These are phyloP conservation scores for Drosophila mimetica DNA, from an alignment of 2,888 invertebrate species.

Conservation along the genomic window DNA sequence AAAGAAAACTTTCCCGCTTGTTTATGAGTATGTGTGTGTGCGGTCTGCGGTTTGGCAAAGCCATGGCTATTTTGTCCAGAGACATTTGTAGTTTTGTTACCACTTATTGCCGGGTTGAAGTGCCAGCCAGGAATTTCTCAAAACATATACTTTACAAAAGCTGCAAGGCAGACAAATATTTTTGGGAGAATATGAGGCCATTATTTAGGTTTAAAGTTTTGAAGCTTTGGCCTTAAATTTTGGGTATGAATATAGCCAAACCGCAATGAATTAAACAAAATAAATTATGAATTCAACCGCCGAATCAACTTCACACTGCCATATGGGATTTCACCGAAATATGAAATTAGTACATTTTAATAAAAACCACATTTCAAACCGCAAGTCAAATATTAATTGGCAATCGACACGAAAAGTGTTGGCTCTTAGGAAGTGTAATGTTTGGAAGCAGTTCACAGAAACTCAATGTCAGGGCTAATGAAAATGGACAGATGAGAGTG, in stretches of 20 bases:
- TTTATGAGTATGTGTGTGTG: neutral
- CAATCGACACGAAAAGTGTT: neutral
- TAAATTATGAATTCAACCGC: neutral
- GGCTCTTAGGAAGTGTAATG: neutral
- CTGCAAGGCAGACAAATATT: neutral
- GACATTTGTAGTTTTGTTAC: slow-evolving; percentile 14
- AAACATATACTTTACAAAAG: neutral
- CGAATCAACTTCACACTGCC: neutral
- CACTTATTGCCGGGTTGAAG: neutral
- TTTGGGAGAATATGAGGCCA: too few relatives aligned
- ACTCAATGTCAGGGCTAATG: neutral
- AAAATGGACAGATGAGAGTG: neutral
- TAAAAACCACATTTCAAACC: neutral
- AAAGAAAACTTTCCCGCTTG: slow-evolving; percentile 24
- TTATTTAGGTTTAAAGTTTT: too few relatives aligned
- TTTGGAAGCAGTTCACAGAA: neutral
- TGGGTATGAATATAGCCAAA: neutral
- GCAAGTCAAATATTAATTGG: neutral
- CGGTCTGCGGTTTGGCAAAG: slow-evolving; percentile 13
- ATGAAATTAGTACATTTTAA: neutral
- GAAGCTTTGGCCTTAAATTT: neutral
- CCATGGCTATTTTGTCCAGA: slow-evolving; percentile 6
- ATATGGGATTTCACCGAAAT: neutral
- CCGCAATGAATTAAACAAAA: neutral
- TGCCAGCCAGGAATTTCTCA: neutral